Conservation (phyloP, 2,113 vertebrate species). For the Leucosticte australis region DNA sequence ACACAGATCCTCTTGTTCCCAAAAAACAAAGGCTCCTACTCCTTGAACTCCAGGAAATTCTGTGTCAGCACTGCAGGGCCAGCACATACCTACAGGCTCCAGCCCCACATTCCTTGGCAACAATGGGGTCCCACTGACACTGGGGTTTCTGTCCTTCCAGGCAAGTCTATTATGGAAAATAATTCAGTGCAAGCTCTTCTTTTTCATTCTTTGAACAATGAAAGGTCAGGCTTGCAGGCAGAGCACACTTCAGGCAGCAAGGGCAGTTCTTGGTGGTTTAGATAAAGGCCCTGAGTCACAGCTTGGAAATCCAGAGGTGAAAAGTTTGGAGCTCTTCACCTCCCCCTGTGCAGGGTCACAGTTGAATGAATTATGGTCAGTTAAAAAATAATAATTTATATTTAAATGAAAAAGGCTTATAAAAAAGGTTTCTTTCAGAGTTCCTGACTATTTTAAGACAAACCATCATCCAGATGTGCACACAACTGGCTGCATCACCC, state of each 20-base stretch:
- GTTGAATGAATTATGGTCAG: accelerated
- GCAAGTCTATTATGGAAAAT: not conserved
- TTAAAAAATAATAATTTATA: too few species aligned
- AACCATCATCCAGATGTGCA: not conserved
- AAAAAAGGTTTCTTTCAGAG: not conserved
- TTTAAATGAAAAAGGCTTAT: not conserved
- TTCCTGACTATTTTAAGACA: not conserved
- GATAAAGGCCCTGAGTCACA: not conserved
- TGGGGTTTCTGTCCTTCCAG: not conserved
- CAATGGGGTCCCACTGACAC: not conserved
- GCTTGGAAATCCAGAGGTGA: not conserved
- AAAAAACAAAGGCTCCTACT: constrained; percentile 22
- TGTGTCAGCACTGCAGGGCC: not conserved
- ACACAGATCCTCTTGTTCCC: constrained; percentile 26
- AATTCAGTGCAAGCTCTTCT: not conserved
- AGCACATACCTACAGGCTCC: not conserved
- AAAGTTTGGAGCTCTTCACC: not conserved
- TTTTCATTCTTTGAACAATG: not conserved
- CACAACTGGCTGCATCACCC: not conserved
- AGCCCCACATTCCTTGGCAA: not conserved
- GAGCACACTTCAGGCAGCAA: not conserved
- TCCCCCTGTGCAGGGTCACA: not conserved
- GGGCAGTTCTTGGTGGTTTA: not conserved
- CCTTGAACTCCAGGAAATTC: not conserved
- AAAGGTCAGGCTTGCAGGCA: not conserved